Evolutionary conservation across 1,140 invertebrate genomes (phyloP).

Genomic region (Luehdorfia chinensis): DNA sequence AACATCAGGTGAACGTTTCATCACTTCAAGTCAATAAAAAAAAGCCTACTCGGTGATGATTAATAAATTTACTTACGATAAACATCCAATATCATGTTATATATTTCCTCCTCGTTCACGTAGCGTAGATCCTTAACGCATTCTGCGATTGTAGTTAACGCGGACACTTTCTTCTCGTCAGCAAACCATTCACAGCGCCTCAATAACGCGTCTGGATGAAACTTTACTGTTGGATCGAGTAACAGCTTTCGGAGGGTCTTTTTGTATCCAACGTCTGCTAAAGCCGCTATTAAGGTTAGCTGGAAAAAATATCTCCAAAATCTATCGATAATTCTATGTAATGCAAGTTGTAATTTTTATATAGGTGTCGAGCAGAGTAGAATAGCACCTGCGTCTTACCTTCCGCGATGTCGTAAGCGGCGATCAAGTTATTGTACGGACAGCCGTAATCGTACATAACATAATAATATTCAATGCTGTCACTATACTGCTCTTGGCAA

Average conservation of each 20-base stretch:
- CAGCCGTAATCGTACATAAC: too few relatives aligned
- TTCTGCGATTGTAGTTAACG: slow-evolving; percentile 62
- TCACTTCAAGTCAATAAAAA: too few relatives aligned
- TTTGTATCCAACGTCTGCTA: slow-evolving; percentile 74
- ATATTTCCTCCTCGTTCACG: slow-evolving; percentile 57
- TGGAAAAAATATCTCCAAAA: slow-evolving; percentile 27
- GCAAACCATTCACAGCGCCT: slow-evolving; percentile 75
- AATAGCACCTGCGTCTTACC: too few relatives aligned
- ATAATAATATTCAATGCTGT: too few relatives aligned
- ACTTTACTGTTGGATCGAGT: slow-evolving; percentile 52
- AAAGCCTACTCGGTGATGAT: too few relatives aligned
- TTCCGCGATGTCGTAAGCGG: too few relatives aligned
- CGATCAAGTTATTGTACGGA: too few relatives aligned
- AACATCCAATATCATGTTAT: slow-evolving; percentile 69
- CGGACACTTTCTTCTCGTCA: slow-evolving; percentile 64
- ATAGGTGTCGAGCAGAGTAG: too few relatives aligned
- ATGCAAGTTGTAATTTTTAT: too few relatives aligned
- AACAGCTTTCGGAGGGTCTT: slow-evolving; percentile 68
- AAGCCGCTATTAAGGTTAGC: slow-evolving; percentile 67
- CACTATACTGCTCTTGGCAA: too few relatives aligned
- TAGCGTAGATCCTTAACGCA: slow-evolving; percentile 45
- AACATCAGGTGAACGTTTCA: too few relatives aligned
- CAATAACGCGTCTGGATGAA: slow-evolving; percentile 58
- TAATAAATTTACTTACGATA: slow-evolving; percentile 74
- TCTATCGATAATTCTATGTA: too few relatives aligned